Evolutionary conservation across 1,140 invertebrate genomes (phyloP).

Genomic region (Gonioctena quinquepunctata): DNA sequence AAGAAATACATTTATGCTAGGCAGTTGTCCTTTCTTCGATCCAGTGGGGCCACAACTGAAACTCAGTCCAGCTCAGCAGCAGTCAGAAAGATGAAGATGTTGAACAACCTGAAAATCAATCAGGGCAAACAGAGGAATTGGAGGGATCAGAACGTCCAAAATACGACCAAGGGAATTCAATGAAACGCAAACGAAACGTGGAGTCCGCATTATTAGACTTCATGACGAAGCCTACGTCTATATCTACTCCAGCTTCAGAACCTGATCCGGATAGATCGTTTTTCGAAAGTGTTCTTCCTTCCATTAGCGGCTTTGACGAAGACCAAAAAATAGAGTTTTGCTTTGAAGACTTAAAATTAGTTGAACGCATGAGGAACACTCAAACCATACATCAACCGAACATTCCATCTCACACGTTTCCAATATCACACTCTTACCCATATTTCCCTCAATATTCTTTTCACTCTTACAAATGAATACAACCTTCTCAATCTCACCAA

Average conservation of each 20-base stretch:
- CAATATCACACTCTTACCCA: neutral
- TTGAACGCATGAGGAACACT: neutral
- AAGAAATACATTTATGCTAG: conserved; percentile 17
- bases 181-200: conserved; percentile 12
- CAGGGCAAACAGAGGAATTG: neutral
- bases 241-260: neutral
- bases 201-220: conserved; percentile 8
- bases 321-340: conserved; percentile 7
- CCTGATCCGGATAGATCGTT: conserved; percentile 13
- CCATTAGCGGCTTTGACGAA: conserved; percentile 1
- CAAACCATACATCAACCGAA: neutral
- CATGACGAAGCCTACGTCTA: neutral
- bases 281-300: conserved; percentile 12
- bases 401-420: neutral
- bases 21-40: conserved; percentile 13
- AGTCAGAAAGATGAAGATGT: neutral
- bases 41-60: conserved; percentile 6
- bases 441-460: neutral
- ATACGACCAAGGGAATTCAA: neutral
- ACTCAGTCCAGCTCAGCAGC: neutral
- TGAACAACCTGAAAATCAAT: neutral
- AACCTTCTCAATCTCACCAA: too few relatives aligned
- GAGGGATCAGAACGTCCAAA: neutral
- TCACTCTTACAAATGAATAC: too few relatives aligned
- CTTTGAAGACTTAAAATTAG: neutral